Evolutionary conservation across 2,888 invertebrate species (phyloP).

Genomic region (Nephrotoma flavescens): DNA sequence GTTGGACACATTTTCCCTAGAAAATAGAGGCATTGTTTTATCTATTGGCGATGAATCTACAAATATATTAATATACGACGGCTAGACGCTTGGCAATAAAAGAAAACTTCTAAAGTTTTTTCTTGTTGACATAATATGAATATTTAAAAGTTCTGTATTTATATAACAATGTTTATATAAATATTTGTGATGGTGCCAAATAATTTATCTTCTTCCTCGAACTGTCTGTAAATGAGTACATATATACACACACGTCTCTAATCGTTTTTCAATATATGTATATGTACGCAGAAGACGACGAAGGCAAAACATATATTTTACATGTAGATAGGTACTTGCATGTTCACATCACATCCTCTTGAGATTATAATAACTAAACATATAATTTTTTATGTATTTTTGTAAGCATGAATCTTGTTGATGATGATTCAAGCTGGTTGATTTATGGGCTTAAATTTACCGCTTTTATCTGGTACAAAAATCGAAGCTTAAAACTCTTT

Average conservation of each 20-base stretch:
- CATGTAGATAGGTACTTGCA: not conserved
- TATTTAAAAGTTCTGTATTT: not conserved
- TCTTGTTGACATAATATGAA: not conserved
- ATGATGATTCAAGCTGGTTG: not conserved
- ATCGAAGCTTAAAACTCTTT: too few relatives aligned
- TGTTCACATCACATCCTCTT: not conserved
- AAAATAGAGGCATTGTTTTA: not conserved
- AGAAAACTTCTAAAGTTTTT: not conserved
- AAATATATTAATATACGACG: not conserved
- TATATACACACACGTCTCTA: not conserved
- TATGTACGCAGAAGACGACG: not conserved
- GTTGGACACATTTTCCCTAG: too few relatives aligned
- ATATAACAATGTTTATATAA: not conserved
- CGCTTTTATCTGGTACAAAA: too few relatives aligned
- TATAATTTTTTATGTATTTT: not conserved
- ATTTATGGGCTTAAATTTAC: not conserved
- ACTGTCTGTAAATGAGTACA: too few relatives aligned
- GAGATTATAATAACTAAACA: not conserved
- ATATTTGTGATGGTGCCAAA: not conserved
- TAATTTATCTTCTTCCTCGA: not conserved
- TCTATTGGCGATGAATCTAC: not conserved
- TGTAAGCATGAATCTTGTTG: not conserved
- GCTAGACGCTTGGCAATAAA: not conserved
- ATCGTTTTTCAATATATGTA: not conserved
- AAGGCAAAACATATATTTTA: not conserved